phyloP scores from a whole-genome alignment of 1,140 invertebrate genomes.

The Frieseomelitta varia region DNA sequence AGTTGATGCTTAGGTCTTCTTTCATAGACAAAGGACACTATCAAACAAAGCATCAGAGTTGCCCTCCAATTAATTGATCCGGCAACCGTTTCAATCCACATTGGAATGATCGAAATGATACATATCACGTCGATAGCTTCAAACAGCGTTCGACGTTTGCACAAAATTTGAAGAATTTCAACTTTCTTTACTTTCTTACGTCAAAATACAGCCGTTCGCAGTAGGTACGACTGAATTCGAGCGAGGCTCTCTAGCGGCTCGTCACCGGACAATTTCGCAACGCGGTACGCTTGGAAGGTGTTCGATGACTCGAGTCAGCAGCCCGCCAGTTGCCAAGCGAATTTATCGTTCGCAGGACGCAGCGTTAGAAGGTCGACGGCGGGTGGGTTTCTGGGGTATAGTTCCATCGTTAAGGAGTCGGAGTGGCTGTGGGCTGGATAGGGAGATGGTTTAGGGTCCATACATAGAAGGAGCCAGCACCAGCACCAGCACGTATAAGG shows the following conservation, averaged over 20 bases:
- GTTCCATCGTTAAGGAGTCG: constrained; percentile 71
- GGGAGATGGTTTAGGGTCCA: constrained; percentile 69
- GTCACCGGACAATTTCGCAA: constrained; percentile 28
- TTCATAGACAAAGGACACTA: no score
- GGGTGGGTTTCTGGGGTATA: constrained; percentile 56
- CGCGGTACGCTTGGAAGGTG: constrained; percentile 1
- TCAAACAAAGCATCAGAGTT: no score
- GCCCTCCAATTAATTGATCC: neutral
- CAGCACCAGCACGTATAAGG: constrained; percentile 66
- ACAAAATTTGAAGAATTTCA: neutral
- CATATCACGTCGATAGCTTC: neutral
- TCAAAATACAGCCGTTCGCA: neutral
- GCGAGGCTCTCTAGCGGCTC: constrained; percentile 2
- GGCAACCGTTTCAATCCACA: no score
- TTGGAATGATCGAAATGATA: no score
- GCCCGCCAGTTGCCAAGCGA: constrained; percentile 71
- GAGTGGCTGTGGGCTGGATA: constrained; percentile 64
- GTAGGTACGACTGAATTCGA: neutral
- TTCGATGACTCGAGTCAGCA: constrained; percentile 69
- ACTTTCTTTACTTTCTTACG: neutral
- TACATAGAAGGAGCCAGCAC: constrained; percentile 62
- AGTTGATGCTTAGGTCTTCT: no score
- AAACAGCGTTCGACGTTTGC: neutral
- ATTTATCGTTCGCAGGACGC: constrained; percentile 68
- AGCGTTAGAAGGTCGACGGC: constrained; percentile 40